phyloP scores from a whole-genome alignment of 2,888 invertebrate species.

The Phymatocera aterrima region DNA sequence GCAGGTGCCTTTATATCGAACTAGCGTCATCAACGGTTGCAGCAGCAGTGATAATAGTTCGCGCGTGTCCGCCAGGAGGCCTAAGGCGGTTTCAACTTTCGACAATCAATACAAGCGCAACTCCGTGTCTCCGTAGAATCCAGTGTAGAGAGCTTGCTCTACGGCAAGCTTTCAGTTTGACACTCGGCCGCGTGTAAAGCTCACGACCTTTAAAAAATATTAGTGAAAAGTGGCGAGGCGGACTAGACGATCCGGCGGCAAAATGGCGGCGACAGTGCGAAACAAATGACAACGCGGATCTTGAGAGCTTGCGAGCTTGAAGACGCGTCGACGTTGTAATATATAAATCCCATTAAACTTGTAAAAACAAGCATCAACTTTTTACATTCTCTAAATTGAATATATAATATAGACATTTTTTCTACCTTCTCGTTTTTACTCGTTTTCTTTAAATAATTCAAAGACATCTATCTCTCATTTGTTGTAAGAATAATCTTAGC shows the following conservation, averaged over 20 bases:
- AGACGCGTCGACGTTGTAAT: background rate
- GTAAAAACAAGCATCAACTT: background rate
- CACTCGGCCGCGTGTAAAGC: constrained; percentile 63
- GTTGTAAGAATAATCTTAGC: background rate
- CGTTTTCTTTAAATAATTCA: background rate
- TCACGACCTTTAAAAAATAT: constrained; percentile 51
- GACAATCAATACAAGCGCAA: constrained; percentile 49
- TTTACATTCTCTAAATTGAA: background rate
- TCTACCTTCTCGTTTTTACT: background rate
- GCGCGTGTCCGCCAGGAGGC: constrained; percentile 54
- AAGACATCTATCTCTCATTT: background rate
- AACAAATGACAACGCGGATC: constrained; percentile 59
- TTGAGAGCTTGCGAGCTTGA: constrained; percentile 13
- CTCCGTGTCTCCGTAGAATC: constrained; percentile 41
- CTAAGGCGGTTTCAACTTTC: constrained; percentile 42
- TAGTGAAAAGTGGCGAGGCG: constrained; percentile 48
- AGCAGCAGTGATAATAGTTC: constrained; percentile 48
- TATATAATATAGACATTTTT: background rate
- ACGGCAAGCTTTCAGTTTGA: constrained; percentile 66
- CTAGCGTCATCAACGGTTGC: background rate
- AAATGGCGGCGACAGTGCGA: constrained; percentile 63
- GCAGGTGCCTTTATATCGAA: constrained; percentile 28
- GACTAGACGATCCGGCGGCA: constrained; percentile 55
- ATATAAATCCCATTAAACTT: background rate
- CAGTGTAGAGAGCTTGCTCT: constrained; percentile 57